Conservation (phyloP, 2,797 vertebrate species). For the Capromys pilorides region DNA sequence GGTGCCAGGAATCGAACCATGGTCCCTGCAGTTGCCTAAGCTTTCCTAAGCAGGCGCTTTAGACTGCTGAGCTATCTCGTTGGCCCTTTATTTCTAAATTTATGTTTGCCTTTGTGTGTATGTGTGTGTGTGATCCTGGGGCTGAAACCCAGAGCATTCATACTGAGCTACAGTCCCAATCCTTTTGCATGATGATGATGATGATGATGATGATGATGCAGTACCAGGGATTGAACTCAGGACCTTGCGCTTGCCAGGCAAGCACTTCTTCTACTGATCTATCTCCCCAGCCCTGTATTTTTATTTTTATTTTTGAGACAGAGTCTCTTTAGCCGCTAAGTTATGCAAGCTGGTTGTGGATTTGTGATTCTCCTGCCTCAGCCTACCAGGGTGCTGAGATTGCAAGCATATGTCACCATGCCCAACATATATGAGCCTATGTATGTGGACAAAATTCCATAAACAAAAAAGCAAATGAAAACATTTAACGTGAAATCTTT, state of each 20-base stretch:
- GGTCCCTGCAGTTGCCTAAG: no score
- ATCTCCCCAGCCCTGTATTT: neutral
- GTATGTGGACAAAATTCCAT: conserved; percentile 5
- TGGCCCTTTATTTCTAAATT: conserved; percentile 17
- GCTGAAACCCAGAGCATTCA: neutral
- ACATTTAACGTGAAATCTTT: conserved; percentile 23
- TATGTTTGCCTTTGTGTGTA: neutral
- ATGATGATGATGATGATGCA: no score
- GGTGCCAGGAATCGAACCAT: no score
- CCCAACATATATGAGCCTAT: neutral
- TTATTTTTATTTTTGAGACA: neutral
- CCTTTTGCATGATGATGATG: neutral
- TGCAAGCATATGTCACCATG: neutral
- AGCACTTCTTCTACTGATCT: no score
- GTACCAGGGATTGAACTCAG: no score
- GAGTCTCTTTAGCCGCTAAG: neutral
- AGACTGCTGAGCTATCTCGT: no score
- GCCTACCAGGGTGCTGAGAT: neutral
- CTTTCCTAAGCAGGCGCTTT: no score
- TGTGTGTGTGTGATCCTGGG: neutral
- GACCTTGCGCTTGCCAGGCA: no score
- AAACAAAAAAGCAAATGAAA: conserved; percentile 34
- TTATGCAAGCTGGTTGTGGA: neutral
- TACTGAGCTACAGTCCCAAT: neutral
- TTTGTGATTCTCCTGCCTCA: neutral